These are phyloP conservation scores for Chondrosia reniformis DNA, from an alignment of 37 sponge, comb jelly and placozoan species.

Conservation along the genomic window DNA sequence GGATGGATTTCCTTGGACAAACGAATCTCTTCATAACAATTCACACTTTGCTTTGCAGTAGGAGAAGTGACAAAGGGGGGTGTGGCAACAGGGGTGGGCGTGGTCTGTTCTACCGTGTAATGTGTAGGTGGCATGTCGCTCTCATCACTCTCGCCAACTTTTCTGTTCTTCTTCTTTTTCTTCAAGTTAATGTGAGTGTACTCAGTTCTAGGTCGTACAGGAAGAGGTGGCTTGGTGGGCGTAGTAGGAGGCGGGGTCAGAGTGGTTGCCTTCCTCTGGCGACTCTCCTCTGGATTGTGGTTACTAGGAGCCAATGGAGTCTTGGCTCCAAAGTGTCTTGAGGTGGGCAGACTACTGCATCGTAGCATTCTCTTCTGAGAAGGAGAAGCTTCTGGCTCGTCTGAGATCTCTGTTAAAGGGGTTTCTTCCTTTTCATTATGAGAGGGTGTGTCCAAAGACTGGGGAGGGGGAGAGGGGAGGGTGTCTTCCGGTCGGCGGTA, in stretches of 20 bases:
- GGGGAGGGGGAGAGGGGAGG: slow-evolving; percentile 1
- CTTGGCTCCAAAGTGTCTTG: not conserved
- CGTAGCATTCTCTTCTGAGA: no score
- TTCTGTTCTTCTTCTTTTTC: not conserved
- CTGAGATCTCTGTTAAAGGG: not conserved
- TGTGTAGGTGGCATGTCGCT: not conserved
- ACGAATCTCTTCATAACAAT: no score
- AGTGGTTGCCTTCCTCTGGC: not conserved
- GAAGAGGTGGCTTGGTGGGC: not conserved
- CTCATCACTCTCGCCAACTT: not conserved
- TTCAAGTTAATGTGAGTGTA: not conserved
- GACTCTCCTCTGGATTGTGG: not conserved
- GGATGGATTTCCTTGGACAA: no score
- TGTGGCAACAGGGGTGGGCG: not conserved
- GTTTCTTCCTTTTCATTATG: not conserved
- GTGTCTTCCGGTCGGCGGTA: slow-evolving; percentile 2
- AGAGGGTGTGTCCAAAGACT: not conserved
- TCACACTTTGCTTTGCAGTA: not conserved
- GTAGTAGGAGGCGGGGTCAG: not conserved
- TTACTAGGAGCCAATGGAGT: not conserved
- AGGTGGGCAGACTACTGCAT: not conserved
- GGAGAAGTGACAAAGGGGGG: not conserved
- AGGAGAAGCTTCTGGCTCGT: not conserved
- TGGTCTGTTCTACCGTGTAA: not conserved
- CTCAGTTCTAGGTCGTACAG: not conserved